A percentile compares a stretch with the other conserved stretches of the same genome.
Evolutionary conservation across 2,113 vertebrate species (phyloP).

Genomic region (Platycercus adscitus): DNA sequence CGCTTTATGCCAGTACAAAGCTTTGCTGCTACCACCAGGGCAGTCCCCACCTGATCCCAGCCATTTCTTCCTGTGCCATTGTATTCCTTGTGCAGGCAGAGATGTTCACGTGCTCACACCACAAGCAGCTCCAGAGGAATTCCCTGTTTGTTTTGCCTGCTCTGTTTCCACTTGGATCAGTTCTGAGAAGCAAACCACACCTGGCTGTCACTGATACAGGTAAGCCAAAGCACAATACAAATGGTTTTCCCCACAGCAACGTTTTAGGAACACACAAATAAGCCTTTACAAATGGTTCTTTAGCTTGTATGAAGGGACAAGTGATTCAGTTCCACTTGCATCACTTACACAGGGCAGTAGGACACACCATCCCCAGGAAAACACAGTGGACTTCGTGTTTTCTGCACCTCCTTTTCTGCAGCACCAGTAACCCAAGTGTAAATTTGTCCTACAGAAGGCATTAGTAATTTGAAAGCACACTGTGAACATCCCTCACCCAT

Average conservation of each 20-base stretch:
- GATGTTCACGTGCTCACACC: not conserved
- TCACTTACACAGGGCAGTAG: not conserved
- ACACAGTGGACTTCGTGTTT: accelerated
- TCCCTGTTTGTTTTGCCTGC: not conserved
- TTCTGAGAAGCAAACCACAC: not conserved
- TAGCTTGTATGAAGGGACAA: not conserved
- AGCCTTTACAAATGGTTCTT: not conserved
- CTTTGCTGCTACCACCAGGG: not conserved
- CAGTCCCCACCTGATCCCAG: not conserved
- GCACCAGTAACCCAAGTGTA: not conserved
- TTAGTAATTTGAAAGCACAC: not conserved
- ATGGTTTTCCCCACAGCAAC: not conserved
- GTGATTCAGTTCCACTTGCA: not conserved
- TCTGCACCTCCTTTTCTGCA: not conserved
- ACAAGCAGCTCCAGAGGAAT: not conserved
- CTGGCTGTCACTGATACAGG: not conserved
- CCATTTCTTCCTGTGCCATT: not conserved
- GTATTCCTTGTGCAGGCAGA: not conserved
- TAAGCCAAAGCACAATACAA: not conserved
- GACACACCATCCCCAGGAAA: not conserved
- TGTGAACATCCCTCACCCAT: not conserved
- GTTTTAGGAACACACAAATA: not conserved
- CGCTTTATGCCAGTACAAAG: not conserved
- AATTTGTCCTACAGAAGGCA: not conserved
- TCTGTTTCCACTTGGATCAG: not conserved